Percentiles rank a stretch among this genome's conserved stretches.
Conservation (phyloP, 2,113 vertebrate genomes). For the Antechinus flavipes region DNA sequence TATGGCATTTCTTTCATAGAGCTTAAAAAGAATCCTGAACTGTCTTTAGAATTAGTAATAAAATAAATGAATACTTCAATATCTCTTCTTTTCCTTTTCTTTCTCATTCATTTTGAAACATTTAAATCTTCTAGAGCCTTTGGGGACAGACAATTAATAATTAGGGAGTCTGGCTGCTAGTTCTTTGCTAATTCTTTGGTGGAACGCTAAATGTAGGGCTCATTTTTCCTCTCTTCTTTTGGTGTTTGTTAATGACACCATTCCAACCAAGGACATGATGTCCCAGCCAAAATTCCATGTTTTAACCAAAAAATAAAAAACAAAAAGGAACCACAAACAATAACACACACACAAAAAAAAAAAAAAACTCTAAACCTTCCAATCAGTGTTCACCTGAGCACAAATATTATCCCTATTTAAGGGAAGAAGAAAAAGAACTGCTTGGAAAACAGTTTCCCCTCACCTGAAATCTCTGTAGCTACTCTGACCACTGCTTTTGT, state of each 20-base stretch:
- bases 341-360: not conserved
- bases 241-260: slow-evolving; percentile 16
- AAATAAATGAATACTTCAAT: slow-evolving; percentile 56
- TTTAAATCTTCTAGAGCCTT: slow-evolving; percentile 37
- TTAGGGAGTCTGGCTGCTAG: not conserved
- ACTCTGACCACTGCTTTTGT: not conserved
- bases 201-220: slow-evolving; percentile 6
- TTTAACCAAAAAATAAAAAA: not conserved
- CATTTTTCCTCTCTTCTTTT: slow-evolving; percentile 9
- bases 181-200: slow-evolving; percentile 36
- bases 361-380: not conserved
- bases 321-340: not conserved
- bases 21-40: slow-evolving; percentile 58
- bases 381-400: not conserved
- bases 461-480: not conserved
- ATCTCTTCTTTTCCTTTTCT: slow-evolving; percentile 29
- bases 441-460: not conserved
- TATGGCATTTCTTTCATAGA: slow-evolving; percentile 47
- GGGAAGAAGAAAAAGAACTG: slow-evolving; percentile 10
- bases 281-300: slow-evolving; percentile 19
- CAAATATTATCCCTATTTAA: slow-evolving; percentile 18
- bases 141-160: slow-evolving; percentile 21
- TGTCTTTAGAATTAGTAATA: slow-evolving; percentile 55
- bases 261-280: slow-evolving; percentile 26
- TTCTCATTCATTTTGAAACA: slow-evolving; percentile 55